These are phyloP conservation scores for Eospalax fontanierii DNA, from an alignment of 2,797 vertebrate genomes.

Conservation along the genomic window DNA sequence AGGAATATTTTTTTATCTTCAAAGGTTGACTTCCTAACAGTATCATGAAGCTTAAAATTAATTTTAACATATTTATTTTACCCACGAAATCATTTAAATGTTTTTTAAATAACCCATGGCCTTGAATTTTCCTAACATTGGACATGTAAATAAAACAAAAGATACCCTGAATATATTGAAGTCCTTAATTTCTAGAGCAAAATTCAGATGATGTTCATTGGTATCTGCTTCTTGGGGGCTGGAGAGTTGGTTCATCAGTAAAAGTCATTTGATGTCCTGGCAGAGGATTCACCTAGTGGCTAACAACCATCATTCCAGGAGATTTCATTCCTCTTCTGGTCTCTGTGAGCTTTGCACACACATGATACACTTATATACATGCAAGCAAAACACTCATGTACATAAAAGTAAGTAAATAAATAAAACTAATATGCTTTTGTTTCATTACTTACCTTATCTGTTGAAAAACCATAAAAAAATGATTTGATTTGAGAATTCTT, in stretches of 20 bases:
- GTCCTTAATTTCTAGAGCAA: not conserved
- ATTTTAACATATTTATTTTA: not conserved
- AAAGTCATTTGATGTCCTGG: too few species aligned
- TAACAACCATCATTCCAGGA: too few species aligned
- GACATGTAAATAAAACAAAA: not conserved
- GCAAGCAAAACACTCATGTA: too few species aligned
- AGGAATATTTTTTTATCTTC: constrained; percentile 7
- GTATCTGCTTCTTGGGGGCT: too few species aligned
- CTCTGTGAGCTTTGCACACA: too few species aligned
- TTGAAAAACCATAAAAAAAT: not conserved
- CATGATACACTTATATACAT: too few species aligned
- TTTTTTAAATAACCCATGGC: too few species aligned
- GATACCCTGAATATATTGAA: not conserved
- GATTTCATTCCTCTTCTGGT: too few species aligned
- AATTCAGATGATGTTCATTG: not conserved
- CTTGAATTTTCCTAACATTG: too few species aligned
- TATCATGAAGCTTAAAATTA: not conserved
- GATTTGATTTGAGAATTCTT: constrained; percentile 12
- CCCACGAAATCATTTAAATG: not conserved
- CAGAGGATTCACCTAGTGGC: too few species aligned
- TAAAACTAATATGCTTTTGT: not conserved
- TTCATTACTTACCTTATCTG: not conserved
- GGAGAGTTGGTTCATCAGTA: too few species aligned
- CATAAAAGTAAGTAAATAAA: too few species aligned
- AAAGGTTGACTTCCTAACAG: not conserved